Base-by-base conservation (phyloP, 2,888 invertebrate genomes). In the Drosophila multiciliata region DNA sequence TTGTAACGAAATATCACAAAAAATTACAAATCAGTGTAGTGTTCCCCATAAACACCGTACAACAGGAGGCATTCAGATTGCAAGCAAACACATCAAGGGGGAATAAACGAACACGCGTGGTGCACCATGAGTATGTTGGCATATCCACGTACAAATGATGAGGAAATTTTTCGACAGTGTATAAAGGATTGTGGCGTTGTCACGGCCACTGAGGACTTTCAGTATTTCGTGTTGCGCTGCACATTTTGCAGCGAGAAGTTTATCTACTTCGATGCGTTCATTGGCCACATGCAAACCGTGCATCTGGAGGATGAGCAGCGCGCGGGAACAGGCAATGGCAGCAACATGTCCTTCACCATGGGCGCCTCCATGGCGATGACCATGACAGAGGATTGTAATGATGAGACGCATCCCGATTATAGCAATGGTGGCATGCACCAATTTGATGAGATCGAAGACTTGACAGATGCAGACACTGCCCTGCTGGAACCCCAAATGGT, bases 101-200 rank as follows among this genome's bases (percentile, higher is more conserved):
- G 35, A 52, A 58, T 60, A 33, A 73, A 65, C 45, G 60, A 72
- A 63, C 29, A 38, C 42, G 73, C 65, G 69, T 69, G 81, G 82
- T 55, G 65, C 78, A 82, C 82, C 52, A 91, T 91, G 91, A 91
- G 90, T 83, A 83, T 88, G 66, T 84, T 91, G 75, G 82, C 91
- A 76, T 91, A 90, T 90, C 89, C 90, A 85, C 88, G 89, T 79
- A 83, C 84, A 76, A 90, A 87, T 80, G 91, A 91, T 68, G 90
- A 91, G 67, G 92, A 91, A 59, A 90, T 92, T 72, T 91, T 92
- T 78, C 83, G 87, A 54, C 87, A 87, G 60, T 91, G 91, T 78
- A 91, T 87, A 75, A 91, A 91, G 80, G 89, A 92, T 77, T 91
- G 91, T 76, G 91, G 91, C 65, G 82, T 92, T 66, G 91, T 91